Evolutionary conservation across 2,113 vertebrate genomes (phyloP).

Genomic region (Lathamus discolor): DNA sequence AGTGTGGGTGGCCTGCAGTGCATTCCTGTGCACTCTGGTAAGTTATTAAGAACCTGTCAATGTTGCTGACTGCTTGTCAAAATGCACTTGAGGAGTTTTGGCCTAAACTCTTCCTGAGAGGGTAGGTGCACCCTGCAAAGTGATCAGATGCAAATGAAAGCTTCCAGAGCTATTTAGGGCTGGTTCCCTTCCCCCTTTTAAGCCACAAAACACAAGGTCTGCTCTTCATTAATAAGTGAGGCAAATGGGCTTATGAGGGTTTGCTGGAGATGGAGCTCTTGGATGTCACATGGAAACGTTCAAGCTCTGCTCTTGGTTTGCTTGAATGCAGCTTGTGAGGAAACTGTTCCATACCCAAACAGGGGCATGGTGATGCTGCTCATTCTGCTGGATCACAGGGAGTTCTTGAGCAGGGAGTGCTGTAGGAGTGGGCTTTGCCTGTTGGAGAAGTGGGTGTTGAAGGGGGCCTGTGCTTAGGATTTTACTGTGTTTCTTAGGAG

Average conservation of each 20-base stretch:
- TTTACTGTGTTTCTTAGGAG: neutral
- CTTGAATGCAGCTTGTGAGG: neutral
- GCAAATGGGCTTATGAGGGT: neutral
- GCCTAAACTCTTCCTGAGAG: neutral
- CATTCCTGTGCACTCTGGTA: neutral
- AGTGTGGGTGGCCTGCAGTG: neutral
- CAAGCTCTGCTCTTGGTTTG: neutral
- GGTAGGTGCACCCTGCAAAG: neutral
- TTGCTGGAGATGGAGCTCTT: neutral
- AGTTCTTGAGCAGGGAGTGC: neutral
- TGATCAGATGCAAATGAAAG: no score
- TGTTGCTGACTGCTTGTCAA: neutral
- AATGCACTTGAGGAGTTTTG: neutral
- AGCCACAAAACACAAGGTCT: fast-evolving
- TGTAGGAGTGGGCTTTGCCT: neutral
- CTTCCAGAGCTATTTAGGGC: neutral
- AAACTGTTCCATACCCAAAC: neutral
- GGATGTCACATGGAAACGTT: neutral
- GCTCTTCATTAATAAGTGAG: fast-evolving
- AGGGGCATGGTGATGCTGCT: fast-evolving
- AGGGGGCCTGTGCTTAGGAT: neutral
- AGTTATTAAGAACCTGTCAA: neutral
- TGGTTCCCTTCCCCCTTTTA: neutral
- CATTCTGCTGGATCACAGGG: neutral
- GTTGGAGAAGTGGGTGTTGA: neutral